Evolutionary conservation across 2,113 vertebrate genomes (phyloP).

Genomic region (Esox niger): DNA sequence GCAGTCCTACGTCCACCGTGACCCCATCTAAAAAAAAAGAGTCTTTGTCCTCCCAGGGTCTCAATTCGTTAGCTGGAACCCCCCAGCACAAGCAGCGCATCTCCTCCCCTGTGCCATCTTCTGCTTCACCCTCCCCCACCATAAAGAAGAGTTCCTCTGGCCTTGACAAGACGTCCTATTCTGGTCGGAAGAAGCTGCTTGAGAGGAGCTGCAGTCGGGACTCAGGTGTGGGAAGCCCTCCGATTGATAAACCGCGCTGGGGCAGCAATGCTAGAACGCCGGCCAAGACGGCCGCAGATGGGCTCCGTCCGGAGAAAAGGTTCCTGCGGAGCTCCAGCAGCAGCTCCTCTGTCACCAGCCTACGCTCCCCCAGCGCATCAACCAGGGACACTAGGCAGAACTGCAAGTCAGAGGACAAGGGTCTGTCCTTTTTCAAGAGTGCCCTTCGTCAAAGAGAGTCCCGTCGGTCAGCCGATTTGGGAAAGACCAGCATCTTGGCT

Average conservation of each 20-base stretch:
- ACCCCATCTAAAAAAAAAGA: conserved; percentile 77
- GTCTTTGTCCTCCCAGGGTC: conserved; percentile 45
- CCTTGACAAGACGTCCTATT: conserved; percentile 61
- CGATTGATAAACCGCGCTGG: conserved; percentile 71
- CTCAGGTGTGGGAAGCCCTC: conserved; percentile 80
- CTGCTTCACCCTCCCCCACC: conserved; percentile 72
- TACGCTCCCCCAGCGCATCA: conserved; percentile 80
- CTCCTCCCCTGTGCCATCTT: conserved; percentile 64
- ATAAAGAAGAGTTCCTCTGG: conserved; percentile 67
- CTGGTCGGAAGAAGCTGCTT: conserved; percentile 73
- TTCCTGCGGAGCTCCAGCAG: conserved; percentile 82
- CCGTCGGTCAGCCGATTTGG: conserved; percentile 89
- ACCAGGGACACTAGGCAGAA: conserved; percentile 79
- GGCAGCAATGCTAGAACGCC: conserved; percentile 58
- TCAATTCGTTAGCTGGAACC: conserved; percentile 48
- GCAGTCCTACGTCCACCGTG: conserved; percentile 71
- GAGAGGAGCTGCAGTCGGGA: conserved; percentile 86
- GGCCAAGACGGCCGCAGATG: conserved; percentile 63
- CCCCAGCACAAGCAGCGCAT: conserved; percentile 76
- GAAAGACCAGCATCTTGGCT: conserved; percentile 83
- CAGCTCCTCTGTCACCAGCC: conserved; percentile 88
- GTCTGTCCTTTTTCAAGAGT: conserved; percentile 91
- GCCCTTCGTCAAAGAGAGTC: conserved; percentile 94
- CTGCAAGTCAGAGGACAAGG: conserved; percentile 93
- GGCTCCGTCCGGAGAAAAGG: conserved; percentile 64